phyloP scores from a whole-genome alignment of 2,797 vertebrate genomes.

The Pangasius larnaudii region DNA sequence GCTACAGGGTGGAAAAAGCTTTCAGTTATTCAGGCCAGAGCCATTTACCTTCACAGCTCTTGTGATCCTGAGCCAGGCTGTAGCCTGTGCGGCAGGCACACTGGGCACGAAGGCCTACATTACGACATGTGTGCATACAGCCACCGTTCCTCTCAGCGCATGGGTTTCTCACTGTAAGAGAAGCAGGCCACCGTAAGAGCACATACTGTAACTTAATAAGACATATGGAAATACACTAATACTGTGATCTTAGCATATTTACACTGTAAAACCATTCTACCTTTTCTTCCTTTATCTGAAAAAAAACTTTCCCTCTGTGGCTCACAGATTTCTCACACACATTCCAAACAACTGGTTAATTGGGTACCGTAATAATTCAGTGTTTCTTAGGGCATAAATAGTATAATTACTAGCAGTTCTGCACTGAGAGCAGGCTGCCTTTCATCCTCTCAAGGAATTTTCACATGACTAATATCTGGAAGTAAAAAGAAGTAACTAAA shows the following conservation, averaged over 20 bases:
- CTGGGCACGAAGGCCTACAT: constrained; percentile 58
- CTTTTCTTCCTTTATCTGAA: not conserved
- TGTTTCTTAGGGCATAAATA: constrained; percentile 23
- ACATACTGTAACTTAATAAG: constrained; percentile 12
- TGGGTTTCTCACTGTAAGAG: constrained; percentile 73
- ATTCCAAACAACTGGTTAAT: not conserved
- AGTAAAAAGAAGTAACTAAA: constrained; percentile 5
- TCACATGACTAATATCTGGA: constrained; percentile 19
- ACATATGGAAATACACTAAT: constrained; percentile 28
- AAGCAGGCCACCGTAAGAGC: constrained; percentile 27
- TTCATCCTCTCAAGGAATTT: not conserved
- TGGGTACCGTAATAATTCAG: constrained; percentile 23
- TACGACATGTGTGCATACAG: constrained; percentile 79
- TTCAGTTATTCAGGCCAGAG: constrained; percentile 41
- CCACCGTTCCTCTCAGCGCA: constrained; percentile 77
- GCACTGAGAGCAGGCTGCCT: constrained; percentile 8
- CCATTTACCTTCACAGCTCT: constrained; percentile 77
- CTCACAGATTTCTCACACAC: not conserved
- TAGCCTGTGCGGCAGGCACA: constrained; percentile 80
- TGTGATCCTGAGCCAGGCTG: constrained; percentile 70
- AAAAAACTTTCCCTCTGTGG: not conserved
- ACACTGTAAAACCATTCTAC: not conserved
- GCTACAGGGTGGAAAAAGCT: constrained; percentile 26
- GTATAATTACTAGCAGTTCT: constrained; percentile 41
- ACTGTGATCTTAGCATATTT: not conserved